Percentiles rank a stretch among this genome's conserved stretches.
Evolutionary conservation across 2,113 vertebrate species (phyloP).

Genomic region (Marmota flaviventris): DNA sequence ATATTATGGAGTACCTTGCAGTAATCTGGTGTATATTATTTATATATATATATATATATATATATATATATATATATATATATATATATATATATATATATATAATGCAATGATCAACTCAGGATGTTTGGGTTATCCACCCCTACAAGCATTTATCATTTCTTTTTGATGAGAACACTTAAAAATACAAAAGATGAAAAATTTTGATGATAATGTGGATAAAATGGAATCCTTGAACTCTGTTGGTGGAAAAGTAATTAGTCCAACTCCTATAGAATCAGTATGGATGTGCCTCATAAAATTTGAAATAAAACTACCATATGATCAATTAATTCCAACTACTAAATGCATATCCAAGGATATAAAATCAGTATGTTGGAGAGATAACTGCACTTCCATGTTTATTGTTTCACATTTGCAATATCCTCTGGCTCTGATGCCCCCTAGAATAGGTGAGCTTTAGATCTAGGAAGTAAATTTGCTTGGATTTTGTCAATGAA

Average conservation of each 20-base stretch:
- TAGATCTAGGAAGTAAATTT: neutral
- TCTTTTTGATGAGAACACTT: no score
- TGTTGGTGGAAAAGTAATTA: neutral
- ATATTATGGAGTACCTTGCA: no score
- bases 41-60: no score
- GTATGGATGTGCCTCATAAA: neutral
- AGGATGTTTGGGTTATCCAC: no score
- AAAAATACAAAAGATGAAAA: no score
- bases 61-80: no score
- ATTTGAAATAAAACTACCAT: neutral
- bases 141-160: no score
- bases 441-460: neutral
- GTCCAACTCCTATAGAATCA: neutral
- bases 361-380: neutral
- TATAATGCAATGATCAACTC: no score
- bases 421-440: neutral
- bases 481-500: neutral
- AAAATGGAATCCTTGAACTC: neutral
- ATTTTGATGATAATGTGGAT: neutral
- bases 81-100: no score
- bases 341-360: neutral
- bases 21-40: no score
- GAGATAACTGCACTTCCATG: neutral
- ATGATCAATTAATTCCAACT: neutral
- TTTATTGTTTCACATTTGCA: neutral